phyloP scores from a whole-genome alignment of 2,113 vertebrate genomes.

The Leiothrix lutea region DNA sequence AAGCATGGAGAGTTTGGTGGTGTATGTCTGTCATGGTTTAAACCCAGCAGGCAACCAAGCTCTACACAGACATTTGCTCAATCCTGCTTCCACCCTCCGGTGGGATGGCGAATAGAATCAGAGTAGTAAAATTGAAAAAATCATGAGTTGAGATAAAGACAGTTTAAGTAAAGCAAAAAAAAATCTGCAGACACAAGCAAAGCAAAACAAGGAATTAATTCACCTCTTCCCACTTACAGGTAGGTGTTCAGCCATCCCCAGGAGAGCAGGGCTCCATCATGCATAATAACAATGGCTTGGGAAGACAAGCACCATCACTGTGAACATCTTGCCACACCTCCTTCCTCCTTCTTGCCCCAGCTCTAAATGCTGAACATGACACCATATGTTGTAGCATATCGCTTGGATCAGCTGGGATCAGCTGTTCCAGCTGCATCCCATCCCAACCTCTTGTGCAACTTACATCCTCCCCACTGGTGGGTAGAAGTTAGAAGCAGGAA shows the following conservation, averaged over 20 bases:
- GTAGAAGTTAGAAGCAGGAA: not conserved
- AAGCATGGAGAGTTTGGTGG: not conserved
- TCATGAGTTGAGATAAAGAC: not conserved
- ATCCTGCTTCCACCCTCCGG: rapidly evolving
- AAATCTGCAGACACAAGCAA: not conserved
- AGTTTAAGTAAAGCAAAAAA: not conserved
- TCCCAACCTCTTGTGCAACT: not conserved
- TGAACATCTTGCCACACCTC: rapidly evolving
- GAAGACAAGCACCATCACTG: not conserved
- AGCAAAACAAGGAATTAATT: not conserved
- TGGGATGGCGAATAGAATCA: not conserved
- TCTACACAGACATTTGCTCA: not conserved
- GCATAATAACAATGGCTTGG: not conserved
- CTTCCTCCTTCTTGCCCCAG: not conserved
- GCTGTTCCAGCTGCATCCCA: not conserved
- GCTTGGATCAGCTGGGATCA: not conserved
- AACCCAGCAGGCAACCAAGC: not conserved
- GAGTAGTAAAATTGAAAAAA: not conserved
- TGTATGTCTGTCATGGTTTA: not conserved
- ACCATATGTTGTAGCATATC: not conserved
- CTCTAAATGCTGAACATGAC: not conserved
- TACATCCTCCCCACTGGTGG: not conserved
- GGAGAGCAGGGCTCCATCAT: not conserved
- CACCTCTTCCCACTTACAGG: not conserved
- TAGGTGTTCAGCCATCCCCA: not conserved